A percentile compares a stretch with the other conserved stretches of the same genome.
Conservation (phyloP, 1,140 invertebrate genomes). For the Zophobas morio region DNA sequence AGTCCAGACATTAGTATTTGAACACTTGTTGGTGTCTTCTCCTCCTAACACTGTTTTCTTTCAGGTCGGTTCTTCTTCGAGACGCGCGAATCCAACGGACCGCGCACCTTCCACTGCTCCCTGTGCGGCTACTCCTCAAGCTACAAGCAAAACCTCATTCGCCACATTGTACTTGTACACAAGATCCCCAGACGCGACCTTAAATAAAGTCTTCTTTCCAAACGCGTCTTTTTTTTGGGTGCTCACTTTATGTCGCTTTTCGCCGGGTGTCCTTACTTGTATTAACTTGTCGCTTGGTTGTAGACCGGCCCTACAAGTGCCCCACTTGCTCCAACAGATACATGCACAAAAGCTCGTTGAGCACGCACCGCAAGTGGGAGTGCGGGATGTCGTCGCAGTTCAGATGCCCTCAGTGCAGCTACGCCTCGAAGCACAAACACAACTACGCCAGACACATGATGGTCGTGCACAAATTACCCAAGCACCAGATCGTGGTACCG, state of each 20-base stretch:
- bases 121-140: neutral
- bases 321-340: slow-evolving; percentile 2
- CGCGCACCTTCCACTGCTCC: neutral
- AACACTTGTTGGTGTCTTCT: no score
- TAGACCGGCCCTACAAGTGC: slow-evolving; percentile 15
- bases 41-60: no score
- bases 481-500: neutral
- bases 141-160: neutral
- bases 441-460: slow-evolving; percentile 27
- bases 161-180: slow-evolving; percentile 2
- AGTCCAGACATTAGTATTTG: no score
- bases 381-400: slow-evolving; percentile 18
- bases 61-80: no score
- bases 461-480: slow-evolving; percentile 17
- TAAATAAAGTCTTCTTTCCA: neutral
- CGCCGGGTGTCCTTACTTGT: neutral
- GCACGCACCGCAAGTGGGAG: slow-evolving; percentile 3
- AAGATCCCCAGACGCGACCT: neutral
- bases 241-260: neutral
- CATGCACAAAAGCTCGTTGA: neutral
- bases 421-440: slow-evolving; percentile 4
- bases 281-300: slow-evolving; percentile 1
- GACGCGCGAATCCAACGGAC: no score
- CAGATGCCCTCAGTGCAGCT: neutral
- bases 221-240: neutral